Evolutionary conservation across 2,797 vertebrate genomes (phyloP).

Genomic region (Synanceia verrucosa): DNA sequence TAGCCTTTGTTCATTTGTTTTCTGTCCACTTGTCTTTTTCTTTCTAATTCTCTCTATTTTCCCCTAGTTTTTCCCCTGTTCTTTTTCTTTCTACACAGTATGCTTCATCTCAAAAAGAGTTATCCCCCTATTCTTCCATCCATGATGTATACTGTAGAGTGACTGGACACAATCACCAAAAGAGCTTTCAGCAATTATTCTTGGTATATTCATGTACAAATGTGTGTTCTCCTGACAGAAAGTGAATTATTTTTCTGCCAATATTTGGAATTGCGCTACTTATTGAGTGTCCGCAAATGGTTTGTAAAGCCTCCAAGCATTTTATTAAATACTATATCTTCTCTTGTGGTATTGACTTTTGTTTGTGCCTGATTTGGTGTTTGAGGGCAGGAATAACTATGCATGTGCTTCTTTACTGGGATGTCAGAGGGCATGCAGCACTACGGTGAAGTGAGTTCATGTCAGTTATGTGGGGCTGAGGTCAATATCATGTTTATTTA

Average conservation of each 20-base stretch:
- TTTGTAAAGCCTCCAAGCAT: constrained; percentile 35
- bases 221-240: constrained; percentile 10
- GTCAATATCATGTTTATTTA: constrained; percentile 34
- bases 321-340: constrained; percentile 38
- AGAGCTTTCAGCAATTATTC: constrained; percentile 28
- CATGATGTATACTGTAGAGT: constrained; percentile 49
- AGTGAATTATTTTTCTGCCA: constrained; percentile 48
- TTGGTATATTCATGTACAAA: neutral
- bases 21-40: neutral
- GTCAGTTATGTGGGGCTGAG: constrained; percentile 1
- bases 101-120: constrained; percentile 35
- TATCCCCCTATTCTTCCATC: constrained; percentile 40
- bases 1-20: constrained; percentile 2
- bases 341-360: constrained; percentile 23
- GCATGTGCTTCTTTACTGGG: neutral
- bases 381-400: constrained; percentile 25
- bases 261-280: constrained; percentile 30
- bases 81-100: constrained; percentile 11
- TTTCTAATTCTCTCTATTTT: neutral
- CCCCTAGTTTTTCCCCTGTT: neutral
- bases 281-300: constrained; percentile 34
- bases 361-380: constrained; percentile 13
- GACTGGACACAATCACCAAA: constrained; percentile 48
- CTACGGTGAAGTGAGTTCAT: neutral
- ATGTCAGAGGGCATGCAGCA: constrained; percentile 29